A percentile compares a stretch with the other conserved stretches of the same genome.
Evolutionary conservation across 2,888 invertebrate species (phyloP).

Genomic region (Caenorhabditis virilis): DNA sequence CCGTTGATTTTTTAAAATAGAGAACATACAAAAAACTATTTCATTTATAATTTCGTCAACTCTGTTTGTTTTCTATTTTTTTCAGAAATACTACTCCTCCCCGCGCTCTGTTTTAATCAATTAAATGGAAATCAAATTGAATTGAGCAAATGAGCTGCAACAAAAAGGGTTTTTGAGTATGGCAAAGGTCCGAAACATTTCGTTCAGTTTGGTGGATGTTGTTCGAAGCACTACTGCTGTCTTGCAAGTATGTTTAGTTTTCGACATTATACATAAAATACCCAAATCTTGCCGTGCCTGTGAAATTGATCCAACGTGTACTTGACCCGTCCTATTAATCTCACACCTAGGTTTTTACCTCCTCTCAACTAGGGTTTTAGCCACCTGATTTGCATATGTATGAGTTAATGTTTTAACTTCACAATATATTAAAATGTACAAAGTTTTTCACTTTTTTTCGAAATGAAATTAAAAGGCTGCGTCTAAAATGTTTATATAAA

Average conservation of each 20-base stretch:
- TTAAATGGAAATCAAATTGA: constrained; percentile 21
- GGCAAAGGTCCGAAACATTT: constrained; percentile 2
- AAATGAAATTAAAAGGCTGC: too few relatives aligned
- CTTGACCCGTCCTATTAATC: too few relatives aligned
- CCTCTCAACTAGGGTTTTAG: too few relatives aligned
- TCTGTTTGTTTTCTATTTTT: background rate
- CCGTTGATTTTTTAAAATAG: background rate
- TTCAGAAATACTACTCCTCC: background rate
- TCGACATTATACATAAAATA: too few relatives aligned
- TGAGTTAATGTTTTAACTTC: too few relatives aligned
- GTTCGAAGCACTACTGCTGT: constrained; percentile 25
- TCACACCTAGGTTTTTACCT: too few relatives aligned
- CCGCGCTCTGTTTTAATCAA: constrained; percentile 3
- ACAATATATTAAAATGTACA: too few relatives aligned
- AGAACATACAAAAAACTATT: background rate
- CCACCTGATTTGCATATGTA: too few relatives aligned
- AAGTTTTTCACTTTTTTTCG: too few relatives aligned
- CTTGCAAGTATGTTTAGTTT: constrained; percentile 23
- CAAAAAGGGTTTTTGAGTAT: background rate
- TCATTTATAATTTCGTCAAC: background rate
- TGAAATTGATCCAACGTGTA: too few relatives aligned
- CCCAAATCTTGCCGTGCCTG: too few relatives aligned
- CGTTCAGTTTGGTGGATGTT: constrained; percentile 29
- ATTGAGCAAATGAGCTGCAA: constrained; percentile 8
- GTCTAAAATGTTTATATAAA: too few relatives aligned